Conservation (phyloP, 2,888 invertebrate species). For the Brenthis daphne region DNA sequence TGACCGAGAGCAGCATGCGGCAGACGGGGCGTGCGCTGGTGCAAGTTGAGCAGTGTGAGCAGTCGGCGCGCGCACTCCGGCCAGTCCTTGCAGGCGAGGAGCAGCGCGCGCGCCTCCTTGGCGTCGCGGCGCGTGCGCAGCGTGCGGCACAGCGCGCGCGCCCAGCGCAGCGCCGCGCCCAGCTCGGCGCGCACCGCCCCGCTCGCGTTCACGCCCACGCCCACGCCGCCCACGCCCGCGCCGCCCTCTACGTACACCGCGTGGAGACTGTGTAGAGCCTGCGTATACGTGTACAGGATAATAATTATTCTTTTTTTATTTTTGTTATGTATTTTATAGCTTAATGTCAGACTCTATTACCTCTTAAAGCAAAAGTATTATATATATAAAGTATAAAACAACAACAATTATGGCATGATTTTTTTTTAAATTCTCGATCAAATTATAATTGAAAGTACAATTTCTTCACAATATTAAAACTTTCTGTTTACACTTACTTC, state of each 20-base stretch:
- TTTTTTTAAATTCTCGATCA: too few relatives aligned
- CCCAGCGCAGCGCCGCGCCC: constrained; percentile 90
- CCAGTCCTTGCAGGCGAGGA: constrained; percentile 91
- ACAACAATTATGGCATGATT: too few relatives aligned
- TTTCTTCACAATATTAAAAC: too few relatives aligned
- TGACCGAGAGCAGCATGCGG: constrained; percentile 89
- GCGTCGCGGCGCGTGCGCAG: constrained; percentile 85
- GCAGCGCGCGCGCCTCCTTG: constrained; percentile 85
- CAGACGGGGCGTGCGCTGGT: constrained; percentile 91
- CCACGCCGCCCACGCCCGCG: constrained; percentile 81
- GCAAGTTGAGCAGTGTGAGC: constrained; percentile 93
- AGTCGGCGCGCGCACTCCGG: constrained; percentile 93
- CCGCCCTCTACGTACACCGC: constrained; percentile 95
- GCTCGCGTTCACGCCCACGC: constrained; percentile 84
- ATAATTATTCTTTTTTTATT: neutral
- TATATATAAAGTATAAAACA: too few relatives aligned
- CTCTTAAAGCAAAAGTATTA: too few relatives aligned
- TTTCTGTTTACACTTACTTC: constrained; percentile 76
- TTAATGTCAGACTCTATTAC: too few relatives aligned
- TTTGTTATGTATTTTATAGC: neutral
- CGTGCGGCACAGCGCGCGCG: constrained; percentile 87
- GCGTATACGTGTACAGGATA: neutral
- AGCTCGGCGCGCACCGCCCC: constrained; percentile 93
- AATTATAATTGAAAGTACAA: too few relatives aligned
- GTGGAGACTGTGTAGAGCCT: constrained; percentile 95